Evolutionary conservation across 2,888 invertebrate species (phyloP).

Genomic region (Chrysolina haemoptera): DNA sequence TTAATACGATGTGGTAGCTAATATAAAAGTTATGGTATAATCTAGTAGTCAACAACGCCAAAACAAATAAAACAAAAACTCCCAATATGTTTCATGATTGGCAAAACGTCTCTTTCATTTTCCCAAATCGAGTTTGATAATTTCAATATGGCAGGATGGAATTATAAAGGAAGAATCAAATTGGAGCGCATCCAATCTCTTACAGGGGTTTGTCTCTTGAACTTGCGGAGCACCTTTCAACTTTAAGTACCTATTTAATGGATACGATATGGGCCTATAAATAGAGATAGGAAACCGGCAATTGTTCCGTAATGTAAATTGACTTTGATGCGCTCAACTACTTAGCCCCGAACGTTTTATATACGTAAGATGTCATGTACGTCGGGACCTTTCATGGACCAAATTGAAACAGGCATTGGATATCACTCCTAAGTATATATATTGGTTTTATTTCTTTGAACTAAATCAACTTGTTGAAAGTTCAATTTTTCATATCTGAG

Average conservation of each 20-base stretch:
- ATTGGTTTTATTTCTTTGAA: too few relatives aligned
- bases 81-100: too few relatives aligned
- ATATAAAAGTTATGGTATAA: too few relatives aligned
- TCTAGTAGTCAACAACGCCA: background rate
- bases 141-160: background rate
- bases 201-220: background rate
- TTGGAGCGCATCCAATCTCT: background rate
- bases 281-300: slow-evolving; percentile 48
- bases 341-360: slow-evolving; percentile 25
- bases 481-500: too few relatives aligned
- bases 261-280: slow-evolving; percentile 19
- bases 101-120: too few relatives aligned
- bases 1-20: too few relatives aligned
- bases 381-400: background rate
- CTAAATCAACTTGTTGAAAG: too few relatives aligned
- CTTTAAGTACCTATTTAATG: slow-evolving; percentile 16
- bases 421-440: too few relatives aligned
- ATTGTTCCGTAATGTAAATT: slow-evolving; percentile 48
- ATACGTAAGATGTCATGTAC: slow-evolving; percentile 11
- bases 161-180: background rate
- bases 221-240: slow-evolving; percentile 15
- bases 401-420: background rate
- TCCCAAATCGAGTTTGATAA: background rate
- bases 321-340: slow-evolving; percentile 39
- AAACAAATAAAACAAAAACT: too few relatives aligned